A percentile compares a stretch with the other conserved stretches of the same genome.
phyloP scores from a whole-genome alignment of 2,797 vertebrate species.

The Scyliorhinus canicula region DNA sequence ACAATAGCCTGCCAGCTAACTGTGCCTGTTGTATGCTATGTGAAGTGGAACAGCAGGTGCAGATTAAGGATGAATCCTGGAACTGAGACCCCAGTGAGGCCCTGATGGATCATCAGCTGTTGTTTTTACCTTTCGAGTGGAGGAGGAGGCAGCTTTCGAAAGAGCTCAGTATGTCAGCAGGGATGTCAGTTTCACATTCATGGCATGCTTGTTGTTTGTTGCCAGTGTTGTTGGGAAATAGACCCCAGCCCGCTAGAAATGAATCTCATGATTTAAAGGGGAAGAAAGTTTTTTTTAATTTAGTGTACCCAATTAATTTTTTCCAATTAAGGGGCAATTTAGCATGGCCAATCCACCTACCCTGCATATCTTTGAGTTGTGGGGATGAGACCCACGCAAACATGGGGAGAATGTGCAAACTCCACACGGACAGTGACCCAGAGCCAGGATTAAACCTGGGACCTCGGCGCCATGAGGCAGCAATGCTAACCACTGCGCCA shows the following conservation, averaged over 20 bases:
- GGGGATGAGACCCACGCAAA: no score
- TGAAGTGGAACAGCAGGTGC: slow-evolving; percentile 60
- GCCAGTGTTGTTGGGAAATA: slow-evolving; percentile 49
- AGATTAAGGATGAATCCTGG: slow-evolving; percentile 45
- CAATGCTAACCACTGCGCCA: no score
- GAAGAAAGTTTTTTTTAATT: no score
- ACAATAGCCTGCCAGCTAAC: slow-evolving; percentile 57
- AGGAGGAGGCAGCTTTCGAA: slow-evolving; percentile 48
- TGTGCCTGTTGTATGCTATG: slow-evolving; percentile 52
- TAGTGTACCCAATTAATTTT: no score
- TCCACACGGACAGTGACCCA: no score
- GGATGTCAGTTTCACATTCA: slow-evolving; percentile 61
- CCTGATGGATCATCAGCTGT: slow-evolving; percentile 59
- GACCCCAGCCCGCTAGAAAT: slow-evolving; percentile 43
- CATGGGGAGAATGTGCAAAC: no score
- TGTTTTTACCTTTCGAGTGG: slow-evolving; percentile 60
- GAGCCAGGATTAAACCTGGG: no score
- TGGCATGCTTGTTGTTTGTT: slow-evolving; percentile 57
- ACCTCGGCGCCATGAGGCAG: no score
- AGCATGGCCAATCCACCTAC: no score
- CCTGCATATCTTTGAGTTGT: no score
- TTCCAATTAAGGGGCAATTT: no score
- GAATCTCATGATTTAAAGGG: not conserved
- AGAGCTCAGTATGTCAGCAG: slow-evolving; percentile 46
- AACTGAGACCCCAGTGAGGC: slow-evolving; percentile 48